These are phyloP conservation scores for Acromyrmex heyeri DNA, from an alignment of 1,140 invertebrate species.

Conservation along the genomic window DNA sequence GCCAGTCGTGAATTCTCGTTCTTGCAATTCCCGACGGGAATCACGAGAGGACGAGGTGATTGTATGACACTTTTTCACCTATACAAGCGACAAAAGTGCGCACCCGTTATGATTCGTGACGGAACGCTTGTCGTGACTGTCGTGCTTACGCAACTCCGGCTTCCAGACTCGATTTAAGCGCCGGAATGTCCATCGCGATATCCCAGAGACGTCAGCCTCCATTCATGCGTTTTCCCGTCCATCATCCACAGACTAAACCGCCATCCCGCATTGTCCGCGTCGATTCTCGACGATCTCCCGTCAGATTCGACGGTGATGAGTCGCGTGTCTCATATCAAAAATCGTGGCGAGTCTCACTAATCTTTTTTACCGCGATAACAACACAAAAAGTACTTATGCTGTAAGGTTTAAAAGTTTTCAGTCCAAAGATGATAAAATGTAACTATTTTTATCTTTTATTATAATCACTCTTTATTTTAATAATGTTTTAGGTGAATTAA, in stretches of 20 bases:
- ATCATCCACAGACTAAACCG: constrained; percentile 49
- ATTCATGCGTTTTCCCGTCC: constrained; percentile 51
- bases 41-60: constrained; percentile 16
- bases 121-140: constrained; percentile 52
- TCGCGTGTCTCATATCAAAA: constrained; percentile 13
- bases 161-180: constrained; percentile 33
- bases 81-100: constrained; percentile 43
- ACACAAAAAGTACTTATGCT: too few species aligned
- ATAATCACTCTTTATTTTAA: neutral
- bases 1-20: constrained; percentile 11
- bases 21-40: constrained; percentile 4
- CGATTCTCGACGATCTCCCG: constrained; percentile 23
- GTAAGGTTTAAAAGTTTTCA: neutral
- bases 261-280: constrained; percentile 53
- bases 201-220: constrained; percentile 44
- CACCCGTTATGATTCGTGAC: constrained; percentile 45
- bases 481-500: neutral
- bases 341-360: constrained; percentile 13
- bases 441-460: neutral
- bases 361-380: neutral
- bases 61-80: constrained; percentile 44
- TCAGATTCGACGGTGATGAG: constrained; percentile 56
- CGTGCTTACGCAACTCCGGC: constrained; percentile 43
- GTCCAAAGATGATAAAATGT: neutral
- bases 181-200: constrained; percentile 51